Base-by-base conservation (phyloP, 2,888 invertebrate species). In the Eilema caniola region DNA sequence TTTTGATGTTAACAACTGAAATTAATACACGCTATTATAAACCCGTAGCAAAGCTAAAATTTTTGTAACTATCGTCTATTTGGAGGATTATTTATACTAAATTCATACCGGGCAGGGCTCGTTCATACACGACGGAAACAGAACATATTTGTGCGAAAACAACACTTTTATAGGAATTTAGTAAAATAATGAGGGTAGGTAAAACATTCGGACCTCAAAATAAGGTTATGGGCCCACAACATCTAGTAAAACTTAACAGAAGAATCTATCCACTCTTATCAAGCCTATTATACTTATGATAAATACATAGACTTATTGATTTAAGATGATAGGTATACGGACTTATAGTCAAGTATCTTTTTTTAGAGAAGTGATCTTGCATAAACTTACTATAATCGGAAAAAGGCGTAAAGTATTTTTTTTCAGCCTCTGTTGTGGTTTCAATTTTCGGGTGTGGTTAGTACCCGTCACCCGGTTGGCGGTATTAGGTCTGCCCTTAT, bases 41-140 rank as follows among this genome's bases (percentile, higher is more conserved):
- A 92, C 88, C 91, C 88, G 93, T 94, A 95, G 94, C 94, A 94
- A 95, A 94, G 94, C 94, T 94, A 94, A 89, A 87, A 85, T 82
- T 86, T 82, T 87, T 83, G 76, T 86, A 83, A 88, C 88, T 90
- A 91, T 83, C 86, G 81, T 86, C 88, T 90, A 90, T 89, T 65
- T 82, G 71, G 73, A 76, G 83, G 86, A 88, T 79, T 80, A 84
- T 86, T 82, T 79, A 80, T 71, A 83, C 85, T 85, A 82, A 79
- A 71, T 80, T 75, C 78, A 76, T 80, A 83, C 74, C 72, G 78
- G 83, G 82, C 83, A 83, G 85, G 86, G 84, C 79, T 82, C 77
- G 78, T 73, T 80, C 69, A 73, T 67, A 75, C 75, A 77, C 73
- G 71, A 71, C 62, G 64, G 68, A 73, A 71, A 81, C 73, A 70